phyloP scores from a whole-genome alignment of 2,113 vertebrate genomes.

The Castor canadensis region DNA sequence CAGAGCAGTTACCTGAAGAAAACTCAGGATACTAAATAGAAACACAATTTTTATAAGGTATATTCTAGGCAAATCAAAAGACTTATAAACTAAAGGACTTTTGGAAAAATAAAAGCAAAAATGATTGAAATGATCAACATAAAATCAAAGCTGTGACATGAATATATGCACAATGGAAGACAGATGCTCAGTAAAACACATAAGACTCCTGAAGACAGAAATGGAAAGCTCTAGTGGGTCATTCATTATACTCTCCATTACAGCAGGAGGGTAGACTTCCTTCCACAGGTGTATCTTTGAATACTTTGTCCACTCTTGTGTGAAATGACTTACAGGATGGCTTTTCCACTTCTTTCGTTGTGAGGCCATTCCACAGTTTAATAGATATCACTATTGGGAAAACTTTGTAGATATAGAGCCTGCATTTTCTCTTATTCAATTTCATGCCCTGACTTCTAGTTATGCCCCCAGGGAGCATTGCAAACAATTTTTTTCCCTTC shows the following conservation, averaged over 20 bases:
- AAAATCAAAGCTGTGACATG: neutral
- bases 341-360: conserved; percentile 19
- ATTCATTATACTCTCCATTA: neutral
- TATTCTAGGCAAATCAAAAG: neutral
- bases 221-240: neutral
- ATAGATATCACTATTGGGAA: conserved; percentile 47
- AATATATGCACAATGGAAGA: neutral
- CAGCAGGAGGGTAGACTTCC: neutral
- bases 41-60: conserved; percentile 6
- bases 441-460: conserved; percentile 56
- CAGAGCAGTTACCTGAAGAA: neutral
- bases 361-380: conserved; percentile 42
- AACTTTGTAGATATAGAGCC: conserved; percentile 31
- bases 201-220: neutral
- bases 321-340: conserved; percentile 66
- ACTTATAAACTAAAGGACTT: neutral
- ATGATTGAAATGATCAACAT: neutral
- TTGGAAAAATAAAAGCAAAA: conserved; percentile 29
- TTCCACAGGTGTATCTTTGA: conserved; percentile 53
- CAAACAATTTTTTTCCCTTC: conserved; percentile 49
- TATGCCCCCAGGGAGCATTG: neutral
- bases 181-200: neutral
- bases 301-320: conserved; percentile 62
- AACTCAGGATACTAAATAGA: neutral
- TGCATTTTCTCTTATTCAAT: conserved; percentile 53